phyloP scores from a whole-genome alignment of 2,797 vertebrate species.

The Anomalospiza imberbis region DNA sequence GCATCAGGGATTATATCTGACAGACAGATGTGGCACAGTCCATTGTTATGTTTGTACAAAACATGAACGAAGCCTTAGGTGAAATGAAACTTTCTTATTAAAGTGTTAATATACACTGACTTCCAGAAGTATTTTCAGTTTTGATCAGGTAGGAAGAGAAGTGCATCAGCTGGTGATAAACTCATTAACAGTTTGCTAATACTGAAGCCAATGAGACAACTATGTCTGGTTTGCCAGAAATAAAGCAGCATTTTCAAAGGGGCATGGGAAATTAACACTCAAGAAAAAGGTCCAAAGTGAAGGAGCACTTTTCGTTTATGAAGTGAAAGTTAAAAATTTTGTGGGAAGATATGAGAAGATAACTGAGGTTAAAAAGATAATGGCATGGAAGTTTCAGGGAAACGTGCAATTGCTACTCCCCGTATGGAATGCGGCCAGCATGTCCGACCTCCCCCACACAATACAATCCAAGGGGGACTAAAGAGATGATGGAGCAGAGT shows the following conservation, averaged over 20 bases:
- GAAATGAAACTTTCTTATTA: not conserved
- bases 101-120: not conserved
- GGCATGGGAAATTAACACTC: not conserved
- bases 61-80: not conserved
- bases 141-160: not conserved
- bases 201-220: not conserved
- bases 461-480: not conserved
- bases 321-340: not conserved
- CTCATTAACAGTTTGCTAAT: not conserved
- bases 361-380: not conserved
- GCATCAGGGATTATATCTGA: accelerated
- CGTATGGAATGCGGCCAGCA: accelerated
- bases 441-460: not conserved
- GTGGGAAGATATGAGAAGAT: not conserved
- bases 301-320: not conserved
- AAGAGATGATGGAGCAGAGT: not conserved
- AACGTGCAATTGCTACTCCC: accelerated
- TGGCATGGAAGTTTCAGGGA: not conserved
- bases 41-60: not conserved
- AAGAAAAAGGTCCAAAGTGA: not conserved
- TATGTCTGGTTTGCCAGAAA: not conserved
- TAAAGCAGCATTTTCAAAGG: not conserved
- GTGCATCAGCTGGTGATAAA: not conserved
- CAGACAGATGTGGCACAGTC: not conserved
- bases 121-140: not conserved